These are phyloP conservation scores for Macropodus opercularis DNA, from an alignment of 2,797 vertebrate species.

Conservation along the genomic window DNA sequence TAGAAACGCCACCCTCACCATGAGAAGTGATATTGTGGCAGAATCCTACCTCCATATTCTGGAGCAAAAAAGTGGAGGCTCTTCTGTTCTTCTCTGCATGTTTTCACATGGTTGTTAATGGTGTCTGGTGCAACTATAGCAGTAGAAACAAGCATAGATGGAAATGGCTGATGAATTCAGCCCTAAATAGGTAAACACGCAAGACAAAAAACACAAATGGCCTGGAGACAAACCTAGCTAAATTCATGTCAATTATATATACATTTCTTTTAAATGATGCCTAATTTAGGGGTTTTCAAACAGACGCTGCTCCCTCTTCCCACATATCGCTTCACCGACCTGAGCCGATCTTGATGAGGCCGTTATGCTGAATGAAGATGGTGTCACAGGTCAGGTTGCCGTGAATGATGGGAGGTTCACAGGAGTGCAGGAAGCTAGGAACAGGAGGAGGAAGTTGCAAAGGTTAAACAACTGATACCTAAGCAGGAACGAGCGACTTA, in stretches of 20 bases:
- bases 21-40: background rate
- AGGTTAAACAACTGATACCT: background rate
- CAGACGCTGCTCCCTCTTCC: too few species aligned
- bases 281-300: too few species aligned
- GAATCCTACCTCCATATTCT: conserved; percentile 91
- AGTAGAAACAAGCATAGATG: background rate
- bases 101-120: conserved; percentile 99
- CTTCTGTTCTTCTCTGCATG: conserved; percentile 98
- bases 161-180: background rate
- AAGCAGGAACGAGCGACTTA: background rate
- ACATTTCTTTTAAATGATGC: too few species aligned
- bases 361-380: conserved; percentile 99
- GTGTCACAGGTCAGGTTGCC: conserved; percentile 99
- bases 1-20: background rate
- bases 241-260: too few species aligned
- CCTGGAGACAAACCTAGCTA: too few species aligned
- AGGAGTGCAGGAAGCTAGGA: conserved; percentile 95
- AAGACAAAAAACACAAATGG: too few species aligned
- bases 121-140: conserved; percentile 94
- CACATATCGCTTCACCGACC: conserved; percentile 83
- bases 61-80: conserved; percentile 99
- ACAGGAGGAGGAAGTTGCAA: background rate
- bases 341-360: conserved; percentile 98
- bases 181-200: too few species aligned
- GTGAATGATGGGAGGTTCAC: conserved; percentile 96